Evolutionary conservation across 2,888 invertebrate genomes (phyloP), one percentile per base, ranked within the genome.

Genomic region (Folsomia candida): DNA sequence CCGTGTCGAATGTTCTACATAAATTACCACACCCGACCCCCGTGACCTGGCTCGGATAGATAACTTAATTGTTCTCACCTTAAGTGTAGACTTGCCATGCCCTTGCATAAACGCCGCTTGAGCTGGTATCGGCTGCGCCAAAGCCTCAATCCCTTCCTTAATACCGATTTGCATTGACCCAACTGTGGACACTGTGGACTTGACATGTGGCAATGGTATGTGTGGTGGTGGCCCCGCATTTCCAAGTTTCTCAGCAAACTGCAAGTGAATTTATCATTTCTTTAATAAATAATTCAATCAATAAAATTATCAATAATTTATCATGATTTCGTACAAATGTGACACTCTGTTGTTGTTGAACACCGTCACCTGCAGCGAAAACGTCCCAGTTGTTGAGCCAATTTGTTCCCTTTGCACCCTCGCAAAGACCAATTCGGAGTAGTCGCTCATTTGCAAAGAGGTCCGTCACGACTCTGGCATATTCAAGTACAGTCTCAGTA

Each of bases 391-490:
- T 90, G 81, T 94, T 96, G 27, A 96, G 85, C 75, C 91, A 89
- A 77, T 92, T 91, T 0, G 92, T 92, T 20, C 89, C 88, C 26
- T 69, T 68, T n/a, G 89, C 88, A 26, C 71, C 70, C 51, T 70
- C 67, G 81, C 93, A 93, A 0, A 93, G 90, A 67, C 94, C 89
- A 83, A 95, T 92, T 71, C 93, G 87, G 22, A 94, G 88, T 84
- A 94, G 84, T 86, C 94, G 93, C 72, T 91, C 92, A 71, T 89
- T 88, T 0, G 97, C 95, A 85, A 94, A 97, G n/a, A 98, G 86
- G 84, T 99, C 98, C 92, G 94, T 96, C 0, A 96, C 93, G 79
- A 99, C 93, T 26, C 98, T 88, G 81, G 96, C 94, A 82, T 97
- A 98, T 84, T 99, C 99, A 71, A 97, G 88, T 0, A 94, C 91